These are phyloP conservation scores for Apis cerana DNA, from an alignment of 1,140 invertebrate genomes.

Conservation along the genomic window DNA sequence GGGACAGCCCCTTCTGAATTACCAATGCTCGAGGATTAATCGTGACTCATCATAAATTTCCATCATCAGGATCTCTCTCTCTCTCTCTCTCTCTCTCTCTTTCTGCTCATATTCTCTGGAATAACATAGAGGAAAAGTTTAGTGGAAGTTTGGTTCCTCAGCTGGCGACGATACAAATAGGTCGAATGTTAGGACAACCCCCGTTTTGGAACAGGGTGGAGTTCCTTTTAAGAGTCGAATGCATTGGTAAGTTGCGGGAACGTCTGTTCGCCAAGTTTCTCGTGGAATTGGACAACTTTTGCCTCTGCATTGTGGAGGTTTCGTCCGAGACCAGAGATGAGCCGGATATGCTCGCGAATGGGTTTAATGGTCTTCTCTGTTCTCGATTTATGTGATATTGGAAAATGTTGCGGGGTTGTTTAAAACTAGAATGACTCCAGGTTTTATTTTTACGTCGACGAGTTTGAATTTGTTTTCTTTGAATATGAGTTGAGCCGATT, in stretches of 20 bases:
- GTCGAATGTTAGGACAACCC: background rate
- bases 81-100: background rate
- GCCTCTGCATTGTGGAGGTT: background rate
- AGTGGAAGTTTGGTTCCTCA: background rate
- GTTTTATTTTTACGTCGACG: background rate
- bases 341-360: background rate
- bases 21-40: constrained; percentile 15
- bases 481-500: background rate
- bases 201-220: background rate
- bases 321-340: background rate
- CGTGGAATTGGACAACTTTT: constrained; percentile 15
- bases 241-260: constrained; percentile 20
- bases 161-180: constrained; percentile 33
- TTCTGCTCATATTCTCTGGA: background rate
- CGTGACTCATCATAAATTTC: constrained; percentile 36
- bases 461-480: background rate
- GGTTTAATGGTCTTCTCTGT: background rate
- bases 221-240: background rate
- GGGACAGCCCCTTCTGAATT: constrained; percentile 26
- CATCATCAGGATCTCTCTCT: background rate
- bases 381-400: background rate
- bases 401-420: background rate
- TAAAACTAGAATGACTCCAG: background rate
- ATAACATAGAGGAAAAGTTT: constrained; percentile 9
- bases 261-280: constrained; percentile 1